Percentiles rank a stretch among this genome's conserved stretches.
Conservation (phyloP, 1,140 invertebrate genomes). For the Trichomalopsis sarcophagae region DNA sequence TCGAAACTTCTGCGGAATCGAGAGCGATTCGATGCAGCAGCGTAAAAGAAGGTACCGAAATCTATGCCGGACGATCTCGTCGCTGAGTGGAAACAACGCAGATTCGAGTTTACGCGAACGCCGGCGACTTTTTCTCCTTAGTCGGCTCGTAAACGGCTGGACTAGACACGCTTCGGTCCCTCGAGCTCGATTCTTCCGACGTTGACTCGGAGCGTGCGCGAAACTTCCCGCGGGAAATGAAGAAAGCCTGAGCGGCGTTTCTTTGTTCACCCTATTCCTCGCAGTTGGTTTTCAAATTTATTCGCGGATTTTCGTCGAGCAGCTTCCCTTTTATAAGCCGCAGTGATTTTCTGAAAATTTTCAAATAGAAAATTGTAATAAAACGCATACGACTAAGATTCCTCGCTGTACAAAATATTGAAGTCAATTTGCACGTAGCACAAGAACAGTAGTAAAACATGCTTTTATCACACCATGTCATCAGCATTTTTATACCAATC, state of each 20-base stretch:
- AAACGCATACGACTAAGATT: too few species aligned
- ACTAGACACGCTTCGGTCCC: background rate
- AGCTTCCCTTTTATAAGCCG: background rate
- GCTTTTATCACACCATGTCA: slow-evolving; percentile 3
- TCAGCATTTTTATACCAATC: background rate
- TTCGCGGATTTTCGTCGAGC: background rate
- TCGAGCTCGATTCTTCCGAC: slow-evolving; percentile 7
- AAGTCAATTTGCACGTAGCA: slow-evolving; percentile 30
- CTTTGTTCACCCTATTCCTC: background rate
- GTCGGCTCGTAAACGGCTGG: background rate
- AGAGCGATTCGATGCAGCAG: too few species aligned
- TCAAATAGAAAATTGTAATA: too few species aligned
- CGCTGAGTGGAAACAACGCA: background rate
- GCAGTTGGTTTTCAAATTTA: background rate
- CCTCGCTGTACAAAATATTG: background rate
- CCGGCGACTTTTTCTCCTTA: background rate
- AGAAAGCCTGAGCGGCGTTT: background rate
- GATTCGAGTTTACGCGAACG: background rate
- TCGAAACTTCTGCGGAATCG: too few species aligned
- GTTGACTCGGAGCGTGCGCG: background rate
- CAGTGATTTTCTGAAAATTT: too few species aligned
- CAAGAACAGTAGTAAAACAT: slow-evolving; percentile 20
- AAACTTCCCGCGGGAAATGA: slow-evolving; percentile 26
- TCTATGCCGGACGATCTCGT: too few species aligned
- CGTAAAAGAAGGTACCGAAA: too few species aligned